Evolutionary conservation across 2,888 invertebrate genomes (phyloP), one percentile per base, ranked within the genome.

Genomic region (Drosophila nr. medialis): DNA sequence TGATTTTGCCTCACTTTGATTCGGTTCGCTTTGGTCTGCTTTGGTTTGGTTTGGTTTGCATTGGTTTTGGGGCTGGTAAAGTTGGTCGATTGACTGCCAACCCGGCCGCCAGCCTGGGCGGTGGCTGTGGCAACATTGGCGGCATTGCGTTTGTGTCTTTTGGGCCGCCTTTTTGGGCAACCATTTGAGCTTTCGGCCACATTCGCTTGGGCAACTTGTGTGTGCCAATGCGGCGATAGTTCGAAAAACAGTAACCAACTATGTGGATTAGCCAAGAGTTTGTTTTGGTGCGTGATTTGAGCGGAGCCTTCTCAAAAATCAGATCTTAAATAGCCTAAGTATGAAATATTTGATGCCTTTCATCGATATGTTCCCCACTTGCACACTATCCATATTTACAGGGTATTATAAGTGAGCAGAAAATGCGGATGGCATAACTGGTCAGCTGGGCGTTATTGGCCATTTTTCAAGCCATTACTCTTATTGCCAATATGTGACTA

Each of bases 111-210:
- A 80, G 64, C 42, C 55, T 81, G 80, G 81, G 86, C 78, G 86
- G 62, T 63, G 80, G 64, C 64, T 51, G 51, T 56, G 42, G 42
- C 56, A 66, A 59, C 56, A 55, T 38, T 55, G 79, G 73, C 78
- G 81, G 83, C 84, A 79, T 86, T 88, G 84, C 83, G 86, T 88
- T 86, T 80, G 80, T 83, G 80, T 75, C 80, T 75, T 72, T 79
- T 32, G 59, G 65, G 54, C 85, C 73, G 50, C 88, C 75, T 73
- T 84, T 84, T 87, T 75, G 86, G 87, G 70, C 74, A 80, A 68
- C 64, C 77, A 75, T 72, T 77, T 71, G 64, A 60, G 60, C 29
- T 67, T 64, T 62, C 53, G 49, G 24, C 55, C 59, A 68, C 72
- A 76, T 68, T 68, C 64, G 72, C 64, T 62, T 62, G 50, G 72